Evolutionary conservation across 2,888 invertebrate genomes (phyloP).

Genomic region (Scrobipalpa costella): DNA sequence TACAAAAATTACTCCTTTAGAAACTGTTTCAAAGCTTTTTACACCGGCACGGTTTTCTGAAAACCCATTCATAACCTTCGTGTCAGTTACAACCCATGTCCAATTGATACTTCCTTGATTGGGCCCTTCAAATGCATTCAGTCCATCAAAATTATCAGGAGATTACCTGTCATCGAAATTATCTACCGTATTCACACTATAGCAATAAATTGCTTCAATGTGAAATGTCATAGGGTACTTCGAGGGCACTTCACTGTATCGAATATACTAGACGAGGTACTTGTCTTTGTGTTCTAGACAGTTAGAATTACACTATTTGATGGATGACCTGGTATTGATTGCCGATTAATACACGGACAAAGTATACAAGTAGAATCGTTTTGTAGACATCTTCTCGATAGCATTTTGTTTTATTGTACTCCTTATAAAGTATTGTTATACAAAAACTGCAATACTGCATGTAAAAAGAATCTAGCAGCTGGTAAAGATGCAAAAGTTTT

Average conservation of each 20-base stretch:
- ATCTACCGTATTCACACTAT: not conserved
- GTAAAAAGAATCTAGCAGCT: too few relatives aligned
- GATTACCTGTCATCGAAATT: constrained; percentile 15
- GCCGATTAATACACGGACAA: not conserved
- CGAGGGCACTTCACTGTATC: not conserved
- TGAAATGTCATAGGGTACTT: constrained; percentile 14
- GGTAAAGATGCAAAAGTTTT: too few relatives aligned
- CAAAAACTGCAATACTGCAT: too few relatives aligned
- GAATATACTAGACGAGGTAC: not conserved
- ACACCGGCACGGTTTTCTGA: too few relatives aligned
- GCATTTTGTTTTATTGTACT: too few relatives aligned
- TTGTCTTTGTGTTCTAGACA: constrained; percentile 15
- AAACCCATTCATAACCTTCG: too few relatives aligned
- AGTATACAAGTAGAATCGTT: too few relatives aligned
- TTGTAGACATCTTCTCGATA: too few relatives aligned
- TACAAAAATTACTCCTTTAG: too few relatives aligned
- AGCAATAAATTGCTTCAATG: constrained; percentile 13
- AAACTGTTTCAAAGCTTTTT: too few relatives aligned
- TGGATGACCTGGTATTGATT: not conserved
- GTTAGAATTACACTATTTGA: constrained; percentile 12
- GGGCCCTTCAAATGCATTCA: not conserved
- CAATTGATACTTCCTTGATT: not conserved
- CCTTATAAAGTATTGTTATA: too few relatives aligned
- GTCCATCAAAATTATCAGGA: not conserved
- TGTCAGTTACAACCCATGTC: not conserved